Conservation (phyloP, 2,888 invertebrate genomes). For the Priocnemis perturbator region DNA sequence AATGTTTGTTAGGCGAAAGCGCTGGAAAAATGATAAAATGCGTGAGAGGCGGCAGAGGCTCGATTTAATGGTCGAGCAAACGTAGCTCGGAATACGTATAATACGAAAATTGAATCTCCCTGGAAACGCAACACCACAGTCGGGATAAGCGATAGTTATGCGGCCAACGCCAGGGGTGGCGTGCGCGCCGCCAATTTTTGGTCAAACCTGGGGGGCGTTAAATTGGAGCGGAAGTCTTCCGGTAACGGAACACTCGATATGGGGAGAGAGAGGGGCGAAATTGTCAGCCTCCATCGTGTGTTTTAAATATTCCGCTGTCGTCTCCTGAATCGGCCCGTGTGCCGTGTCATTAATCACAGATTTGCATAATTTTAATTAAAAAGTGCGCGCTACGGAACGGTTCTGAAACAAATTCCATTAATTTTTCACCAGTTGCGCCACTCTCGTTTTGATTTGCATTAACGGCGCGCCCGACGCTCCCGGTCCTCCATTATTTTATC, state of each 20-base stretch:
- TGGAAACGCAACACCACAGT: neutral
- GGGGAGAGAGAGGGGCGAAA: too few relatives aligned
- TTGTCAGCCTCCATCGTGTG: neutral
- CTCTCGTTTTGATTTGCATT: slow-evolving; percentile 22
- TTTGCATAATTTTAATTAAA: slow-evolving; percentile 64
- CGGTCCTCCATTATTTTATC: neutral
- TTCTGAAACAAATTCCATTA: slow-evolving; percentile 56
- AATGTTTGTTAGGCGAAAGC: too few relatives aligned
- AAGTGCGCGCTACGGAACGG: slow-evolving; percentile 39
- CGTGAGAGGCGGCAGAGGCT: slow-evolving; percentile 20
- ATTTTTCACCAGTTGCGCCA: slow-evolving; percentile 42
- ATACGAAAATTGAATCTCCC: slow-evolving; percentile 33
- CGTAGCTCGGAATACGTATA: slow-evolving; percentile 12
- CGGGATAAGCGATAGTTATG: neutral
- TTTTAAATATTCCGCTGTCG: slow-evolving; percentile 36
- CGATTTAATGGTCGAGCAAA: slow-evolving; percentile 31
- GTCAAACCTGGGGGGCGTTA: too few relatives aligned
- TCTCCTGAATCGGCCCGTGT: slow-evolving; percentile 16
- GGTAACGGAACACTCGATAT: too few relatives aligned
- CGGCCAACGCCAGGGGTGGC: neutral
- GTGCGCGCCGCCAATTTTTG: too few relatives aligned
- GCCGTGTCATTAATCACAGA: slow-evolving; percentile 54
- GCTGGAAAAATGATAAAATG: too few relatives aligned
- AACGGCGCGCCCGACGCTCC: slow-evolving; percentile 4
- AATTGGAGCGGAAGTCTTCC: too few relatives aligned